Evolutionary conservation across 1,140 invertebrate genomes (phyloP).

Genomic region (Melitaea cinxia): DNA sequence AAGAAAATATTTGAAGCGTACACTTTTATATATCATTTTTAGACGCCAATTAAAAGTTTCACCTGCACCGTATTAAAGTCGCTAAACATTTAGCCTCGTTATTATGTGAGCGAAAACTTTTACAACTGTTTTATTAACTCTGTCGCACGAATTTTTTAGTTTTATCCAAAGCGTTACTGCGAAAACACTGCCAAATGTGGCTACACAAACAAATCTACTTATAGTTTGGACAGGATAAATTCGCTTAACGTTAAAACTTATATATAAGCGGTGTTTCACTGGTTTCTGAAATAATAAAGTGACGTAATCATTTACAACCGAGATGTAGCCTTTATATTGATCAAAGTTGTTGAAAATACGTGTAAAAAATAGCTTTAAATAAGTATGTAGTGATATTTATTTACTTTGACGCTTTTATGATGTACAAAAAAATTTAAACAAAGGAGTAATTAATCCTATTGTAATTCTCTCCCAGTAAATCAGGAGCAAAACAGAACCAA

Average conservation of each 20-base stretch:
- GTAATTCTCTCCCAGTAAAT: no score
- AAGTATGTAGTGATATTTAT: no score
- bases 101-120: neutral
- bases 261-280: no score
- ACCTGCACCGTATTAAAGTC: conserved; percentile 6
- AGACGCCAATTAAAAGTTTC: conserved; percentile 1
- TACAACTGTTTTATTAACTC: neutral
- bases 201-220: conserved; percentile 3
- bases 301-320: no score
- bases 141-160: neutral
- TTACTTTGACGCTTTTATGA: no score
- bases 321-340: no score
- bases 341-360: no score
- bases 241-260: neutral
- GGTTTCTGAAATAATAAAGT: no score
- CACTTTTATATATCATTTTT: neutral
- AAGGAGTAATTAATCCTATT: no score
- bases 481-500: no score
- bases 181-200: conserved; percentile 4
- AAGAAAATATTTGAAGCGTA: neutral
- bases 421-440: no score
- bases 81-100: conserved; percentile 1
- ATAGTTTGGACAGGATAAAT: neutral
- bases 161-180: neutral
- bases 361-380: no score